phyloP scores from a whole-genome alignment of 2,888 invertebrate genomes.

The Campoplex capitator region DNA sequence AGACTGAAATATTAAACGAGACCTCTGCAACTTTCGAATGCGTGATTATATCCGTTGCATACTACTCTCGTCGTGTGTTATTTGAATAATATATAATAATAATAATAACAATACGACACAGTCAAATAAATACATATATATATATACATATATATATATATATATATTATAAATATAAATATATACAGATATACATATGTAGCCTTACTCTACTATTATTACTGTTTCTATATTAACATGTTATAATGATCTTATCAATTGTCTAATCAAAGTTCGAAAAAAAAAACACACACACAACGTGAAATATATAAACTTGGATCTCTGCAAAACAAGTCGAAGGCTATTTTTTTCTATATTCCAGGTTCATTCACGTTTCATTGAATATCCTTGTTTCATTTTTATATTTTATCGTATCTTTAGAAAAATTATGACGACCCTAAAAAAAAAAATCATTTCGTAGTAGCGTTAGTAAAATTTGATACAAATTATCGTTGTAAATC shows the following conservation, averaged over 20 bases:
- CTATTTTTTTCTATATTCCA: constrained; percentile 17
- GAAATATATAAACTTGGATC: constrained; percentile 78
- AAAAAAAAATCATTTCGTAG: not conserved
- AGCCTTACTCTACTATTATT: constrained; percentile 79
- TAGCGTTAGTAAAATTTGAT: not conserved
- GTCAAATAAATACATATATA: constrained; percentile 51
- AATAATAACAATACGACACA: constrained; percentile 55
- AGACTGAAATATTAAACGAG: constrained; percentile 74
- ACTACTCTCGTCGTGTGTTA: constrained; percentile 75
- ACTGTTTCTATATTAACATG: constrained; percentile 80
- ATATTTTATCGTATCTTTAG: not conserved
- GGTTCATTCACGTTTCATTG: not conserved
- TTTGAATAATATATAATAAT: constrained; percentile 71
- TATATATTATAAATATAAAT: constrained; percentile 67
- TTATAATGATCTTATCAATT: constrained; percentile 80
- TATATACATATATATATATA: constrained; percentile 68
- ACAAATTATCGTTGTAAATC: not conserved
- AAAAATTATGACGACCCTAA: not conserved
- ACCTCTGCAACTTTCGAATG: constrained; percentile 78
- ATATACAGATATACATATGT: constrained; percentile 73
- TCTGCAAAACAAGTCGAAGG: constrained; percentile 67
- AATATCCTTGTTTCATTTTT: not conserved
- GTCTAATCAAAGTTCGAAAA: constrained; percentile 78
- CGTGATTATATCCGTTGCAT: constrained; percentile 74
- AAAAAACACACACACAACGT: constrained; percentile 49